Evolutionary conservation across 1,140 invertebrate genomes (phyloP), one percentile per base, ranked within the genome.

Genomic region (Pseudoatta argentina): DNA sequence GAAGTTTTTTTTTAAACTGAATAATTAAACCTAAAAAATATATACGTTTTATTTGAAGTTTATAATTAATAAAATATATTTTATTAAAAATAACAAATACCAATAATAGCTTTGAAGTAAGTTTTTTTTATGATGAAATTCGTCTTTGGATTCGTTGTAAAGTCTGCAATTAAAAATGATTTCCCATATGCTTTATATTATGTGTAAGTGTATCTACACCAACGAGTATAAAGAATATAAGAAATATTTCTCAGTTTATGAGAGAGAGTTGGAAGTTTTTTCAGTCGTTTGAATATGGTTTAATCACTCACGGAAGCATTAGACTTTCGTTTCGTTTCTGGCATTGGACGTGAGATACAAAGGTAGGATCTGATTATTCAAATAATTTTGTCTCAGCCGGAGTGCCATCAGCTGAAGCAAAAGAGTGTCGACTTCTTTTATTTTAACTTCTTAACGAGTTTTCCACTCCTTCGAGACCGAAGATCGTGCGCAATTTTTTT

Each of bases 281-380:
- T 75, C 18, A 53, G 10, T 51, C 69, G n/a, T 53, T 82, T 51
- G 57, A 82, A 51, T 30, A 8, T 2, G 7, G 21, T 27, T 48
- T 34, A 83, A 24, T 51, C 27, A 48, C 18, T 61, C 55, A 3
- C 27, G 53, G 27, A 83, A 73, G 69, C 8, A 48, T 24, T 63
- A 83, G 39, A 73, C 27, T 82, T 27, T 51, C 72, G 57, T 57
- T 30, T 78, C 24, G 30, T 85, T 85, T 78, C 61, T 51, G 34
- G 10, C 24, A 59, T 39, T 18, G n/a, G 14, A 75, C 7, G 59
- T 34, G 27, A 24, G 66, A 87, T 72, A 87, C 57, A 87, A 39
- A 83, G 21, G 14, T 57, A 34, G 78, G 44, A 86, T 78, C 57
- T 67, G 83, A 88, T 85, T 85, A 78, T 85, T 85, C 82, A 85